These are phyloP conservation scores for Triplophysa rosa DNA, from an alignment of 2,113 vertebrate species.

Conservation along the genomic window DNA sequence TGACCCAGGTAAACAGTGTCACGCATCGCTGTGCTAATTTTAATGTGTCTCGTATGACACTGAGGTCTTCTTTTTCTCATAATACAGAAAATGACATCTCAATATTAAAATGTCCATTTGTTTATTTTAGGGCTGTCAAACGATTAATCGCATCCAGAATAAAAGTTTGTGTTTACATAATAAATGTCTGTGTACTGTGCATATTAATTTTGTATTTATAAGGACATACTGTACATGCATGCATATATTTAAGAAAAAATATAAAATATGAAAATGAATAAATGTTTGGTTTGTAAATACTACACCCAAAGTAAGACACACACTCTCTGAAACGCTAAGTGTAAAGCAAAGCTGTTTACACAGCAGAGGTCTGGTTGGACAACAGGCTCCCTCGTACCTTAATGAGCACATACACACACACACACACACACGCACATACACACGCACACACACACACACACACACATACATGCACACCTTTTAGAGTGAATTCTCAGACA, in stretches of 20 bases:
- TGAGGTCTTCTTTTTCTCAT: neutral
- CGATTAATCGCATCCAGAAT: too few relatives aligned
- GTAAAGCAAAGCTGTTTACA: neutral
- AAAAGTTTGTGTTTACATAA: too few relatives aligned
- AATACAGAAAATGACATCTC: neutral
- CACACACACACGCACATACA: slow-evolving; percentile 22
- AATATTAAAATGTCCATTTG: neutral
- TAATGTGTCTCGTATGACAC: too few relatives aligned
- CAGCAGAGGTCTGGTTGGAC: slow-evolving; percentile 57
- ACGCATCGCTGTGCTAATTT: neutral
- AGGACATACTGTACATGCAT: neutral
- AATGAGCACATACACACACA: slow-evolving; percentile 63
- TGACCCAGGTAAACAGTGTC: neutral
- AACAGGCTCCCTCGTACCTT: slow-evolving; percentile 57
- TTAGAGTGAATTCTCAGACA: slow-evolving; percentile 28
- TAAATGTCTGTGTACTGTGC: too few relatives aligned
- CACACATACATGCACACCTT: slow-evolving; percentile 9
- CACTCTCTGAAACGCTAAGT: neutral
- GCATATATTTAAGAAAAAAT: neutral
- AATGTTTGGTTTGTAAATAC: neutral
- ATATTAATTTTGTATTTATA: too few relatives aligned
- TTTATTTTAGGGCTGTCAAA: neutral
- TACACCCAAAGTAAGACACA: neutral
- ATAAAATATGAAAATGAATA: neutral
- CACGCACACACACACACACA: slow-evolving; percentile 3